These are phyloP conservation scores for Leguminivora glycinivorella DNA, from an alignment of 1,140 invertebrate species.

Conservation along the genomic window DNA sequence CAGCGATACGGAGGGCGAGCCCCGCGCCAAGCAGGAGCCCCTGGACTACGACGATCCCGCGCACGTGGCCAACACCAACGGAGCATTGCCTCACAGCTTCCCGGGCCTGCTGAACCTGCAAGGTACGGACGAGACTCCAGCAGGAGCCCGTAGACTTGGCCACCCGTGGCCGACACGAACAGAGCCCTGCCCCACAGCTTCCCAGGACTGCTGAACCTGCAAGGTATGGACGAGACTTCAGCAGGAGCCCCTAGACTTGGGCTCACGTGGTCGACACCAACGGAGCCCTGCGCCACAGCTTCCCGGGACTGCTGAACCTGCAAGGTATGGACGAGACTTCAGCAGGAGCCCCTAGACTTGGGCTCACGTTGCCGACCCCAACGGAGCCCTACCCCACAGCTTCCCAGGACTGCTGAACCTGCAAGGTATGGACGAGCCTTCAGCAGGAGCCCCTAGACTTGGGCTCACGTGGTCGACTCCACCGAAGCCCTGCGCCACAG, in stretches of 20 bases:
- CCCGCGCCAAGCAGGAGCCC: constrained; percentile 82
- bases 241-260: constrained; percentile 45
- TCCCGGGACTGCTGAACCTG: constrained; percentile 39
- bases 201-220: constrained; percentile 37
- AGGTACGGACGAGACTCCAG: constrained; percentile 74
- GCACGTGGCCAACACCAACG: constrained; percentile 83
- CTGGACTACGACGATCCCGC: constrained; percentile 83
- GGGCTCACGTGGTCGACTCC: constrained; percentile 58
- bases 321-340: constrained; percentile 68
- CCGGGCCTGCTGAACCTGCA: constrained; percentile 67
- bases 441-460: constrained; percentile 48
- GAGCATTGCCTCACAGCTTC: constrained; percentile 78
- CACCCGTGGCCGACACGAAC: constrained; percentile 83
- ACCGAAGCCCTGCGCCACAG: constrained; percentile 78
- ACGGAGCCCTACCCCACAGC: constrained; percentile 78
- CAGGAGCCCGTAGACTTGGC: constrained; percentile 83
- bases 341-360: constrained; percentile 47
- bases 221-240: constrained; percentile 72
- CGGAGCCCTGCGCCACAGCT: constrained; percentile 79
- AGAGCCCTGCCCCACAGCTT: constrained; percentile 79
- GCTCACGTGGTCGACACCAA: constrained; percentile 51
- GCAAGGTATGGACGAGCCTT: constrained; percentile 67
- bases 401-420: constrained; percentile 43
- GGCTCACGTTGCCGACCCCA: constrained; percentile 57
- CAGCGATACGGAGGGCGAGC: constrained; percentile 82